phyloP scores from a whole-genome alignment of 2,797 vertebrate genomes.

The Mus spretus region DNA sequence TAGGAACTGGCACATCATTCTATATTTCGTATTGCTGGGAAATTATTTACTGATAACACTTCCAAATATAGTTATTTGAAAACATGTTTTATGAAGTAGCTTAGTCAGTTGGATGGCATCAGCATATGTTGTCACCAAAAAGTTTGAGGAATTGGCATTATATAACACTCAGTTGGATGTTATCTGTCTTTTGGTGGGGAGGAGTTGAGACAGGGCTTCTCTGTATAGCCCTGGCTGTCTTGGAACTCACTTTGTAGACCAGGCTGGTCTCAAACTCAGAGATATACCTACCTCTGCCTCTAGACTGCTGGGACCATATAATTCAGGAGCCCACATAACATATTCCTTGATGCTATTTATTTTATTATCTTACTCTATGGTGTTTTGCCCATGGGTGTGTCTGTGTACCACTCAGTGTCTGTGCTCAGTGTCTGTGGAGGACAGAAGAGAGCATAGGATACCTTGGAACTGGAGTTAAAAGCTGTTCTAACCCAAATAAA shows the following conservation, averaged over 20 bases:
- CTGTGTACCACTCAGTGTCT: background rate
- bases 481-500: background rate
- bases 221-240: background rate
- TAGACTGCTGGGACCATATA: background rate
- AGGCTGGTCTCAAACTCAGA: background rate
- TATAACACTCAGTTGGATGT: conserved; percentile 54
- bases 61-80: conserved; percentile 10
- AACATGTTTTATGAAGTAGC: background rate
- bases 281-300: background rate
- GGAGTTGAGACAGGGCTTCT: background rate
- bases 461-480: background rate
- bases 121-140: background rate
- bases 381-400: background rate
- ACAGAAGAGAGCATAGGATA: background rate
- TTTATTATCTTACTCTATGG: background rate
- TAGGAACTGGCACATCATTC: background rate
- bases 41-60: background rate
- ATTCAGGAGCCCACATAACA: background rate
- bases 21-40: background rate
- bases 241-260: too few species aligned
- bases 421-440: background rate
- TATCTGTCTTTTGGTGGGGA: background rate
- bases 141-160: conserved; percentile 33
- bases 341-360: background rate
- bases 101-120: conserved; percentile 5